Conservation (phyloP, 2,797 vertebrate species). For the Tympanoctomys barrerae region DNA sequence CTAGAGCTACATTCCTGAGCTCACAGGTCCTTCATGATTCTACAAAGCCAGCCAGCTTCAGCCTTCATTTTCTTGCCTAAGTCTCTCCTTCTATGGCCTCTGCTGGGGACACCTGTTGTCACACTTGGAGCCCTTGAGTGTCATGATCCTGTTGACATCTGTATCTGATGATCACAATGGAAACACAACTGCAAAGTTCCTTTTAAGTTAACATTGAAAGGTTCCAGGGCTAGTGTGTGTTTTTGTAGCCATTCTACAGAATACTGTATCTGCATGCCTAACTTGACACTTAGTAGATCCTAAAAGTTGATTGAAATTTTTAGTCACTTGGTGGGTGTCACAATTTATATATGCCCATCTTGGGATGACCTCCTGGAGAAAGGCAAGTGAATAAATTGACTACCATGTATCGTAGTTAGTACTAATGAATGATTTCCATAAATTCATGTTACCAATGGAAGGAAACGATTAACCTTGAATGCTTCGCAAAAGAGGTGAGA, state of each 20-base stretch:
- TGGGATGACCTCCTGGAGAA: not conserved
- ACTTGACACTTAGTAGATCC: not conserved
- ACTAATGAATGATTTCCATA: not conserved
- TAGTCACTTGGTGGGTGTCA: not conserved
- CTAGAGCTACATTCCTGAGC: not conserved
- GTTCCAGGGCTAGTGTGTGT: not conserved
- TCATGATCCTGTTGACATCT: not conserved
- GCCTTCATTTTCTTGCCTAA: not conserved
- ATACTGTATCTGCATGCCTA: not conserved
- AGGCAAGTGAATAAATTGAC: slow-evolving; percentile 38
- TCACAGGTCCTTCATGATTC: not conserved
- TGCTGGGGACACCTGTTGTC: not conserved
- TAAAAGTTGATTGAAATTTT: not conserved
- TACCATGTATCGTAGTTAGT: slow-evolving; percentile 18
- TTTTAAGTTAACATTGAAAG: not conserved
- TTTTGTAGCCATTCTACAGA: not conserved
- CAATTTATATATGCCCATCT: not conserved
- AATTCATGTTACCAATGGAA: slow-evolving; percentile 6
- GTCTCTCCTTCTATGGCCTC: not conserved
- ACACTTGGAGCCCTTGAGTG: not conserved
- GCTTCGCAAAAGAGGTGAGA: slow-evolving; percentile 12
- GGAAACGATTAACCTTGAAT: slow-evolving; percentile 56
- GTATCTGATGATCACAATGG: not conserved
- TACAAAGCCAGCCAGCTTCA: not conserved
- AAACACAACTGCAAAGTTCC: not conserved